Conservation (phyloP, 2,888 invertebrate species). For the Scelioninae gen. 1 region DNA sequence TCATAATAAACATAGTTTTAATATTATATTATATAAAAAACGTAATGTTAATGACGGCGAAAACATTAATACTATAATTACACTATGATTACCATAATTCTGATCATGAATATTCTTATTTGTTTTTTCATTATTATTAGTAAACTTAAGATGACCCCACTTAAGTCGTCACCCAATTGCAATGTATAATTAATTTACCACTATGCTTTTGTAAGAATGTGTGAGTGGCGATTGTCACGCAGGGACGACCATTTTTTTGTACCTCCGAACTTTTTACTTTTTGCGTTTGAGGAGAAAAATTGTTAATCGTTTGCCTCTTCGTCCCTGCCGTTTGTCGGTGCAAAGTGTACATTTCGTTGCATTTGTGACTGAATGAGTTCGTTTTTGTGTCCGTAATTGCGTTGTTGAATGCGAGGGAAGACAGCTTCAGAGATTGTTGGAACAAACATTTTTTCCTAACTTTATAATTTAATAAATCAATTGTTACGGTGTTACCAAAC, state of each 20-base stretch:
- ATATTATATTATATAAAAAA: constrained; percentile 49
- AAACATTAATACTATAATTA: constrained; percentile 59
- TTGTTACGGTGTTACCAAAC: no score
- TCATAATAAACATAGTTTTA: constrained; percentile 68
- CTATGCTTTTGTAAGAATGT: constrained; percentile 62
- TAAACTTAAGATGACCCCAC: constrained; percentile 57
- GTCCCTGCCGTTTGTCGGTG: constrained; percentile 6
- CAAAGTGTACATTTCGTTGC: constrained; percentile 37
- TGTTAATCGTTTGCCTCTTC: background rate
- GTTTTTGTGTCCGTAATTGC: constrained; percentile 24
- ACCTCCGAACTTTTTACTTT: no score
- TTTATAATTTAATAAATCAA: no score
- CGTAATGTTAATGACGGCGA: constrained; percentile 57
- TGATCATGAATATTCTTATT: constrained; percentile 7
- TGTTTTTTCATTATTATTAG: constrained; percentile 47
- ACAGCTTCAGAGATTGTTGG: constrained; percentile 36
- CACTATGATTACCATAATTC: constrained; percentile 36
- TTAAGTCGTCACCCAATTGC: constrained; percentile 54
- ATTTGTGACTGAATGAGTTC: constrained; percentile 31
- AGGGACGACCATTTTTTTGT: constrained; percentile 15
- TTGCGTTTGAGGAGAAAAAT: no score
- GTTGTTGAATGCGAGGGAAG: constrained; percentile 15
- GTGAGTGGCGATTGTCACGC: constrained; percentile 32
- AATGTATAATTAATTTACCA: constrained; percentile 66
- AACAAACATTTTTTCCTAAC: constrained; percentile 5